Evolutionary conservation across 1,140 invertebrate species (phyloP), one percentile per base, ranked within the genome.

Genomic region (Pseudomyrmex cubaensis): DNA sequence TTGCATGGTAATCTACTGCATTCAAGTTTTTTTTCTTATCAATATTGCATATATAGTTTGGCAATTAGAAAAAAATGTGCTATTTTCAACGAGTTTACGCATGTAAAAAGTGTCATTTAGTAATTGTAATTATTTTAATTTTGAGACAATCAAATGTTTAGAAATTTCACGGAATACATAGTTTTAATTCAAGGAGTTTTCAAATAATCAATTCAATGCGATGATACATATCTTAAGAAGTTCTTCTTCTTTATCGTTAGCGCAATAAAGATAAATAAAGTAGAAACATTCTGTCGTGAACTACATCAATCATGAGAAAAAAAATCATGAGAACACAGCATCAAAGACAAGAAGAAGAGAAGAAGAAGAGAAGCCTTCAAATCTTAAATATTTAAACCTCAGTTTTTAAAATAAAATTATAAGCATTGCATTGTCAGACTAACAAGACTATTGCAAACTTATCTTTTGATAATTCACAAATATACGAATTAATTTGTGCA

Each of bases 211-310:
- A 35, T 35, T 35, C 35, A 35, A 5, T 5, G 35, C 35, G 4
- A 35, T 35, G 35, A 35, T 35, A 35, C 35, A 35, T 35, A 35
- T 5, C 35, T 35, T 35, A 35, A 72, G 83, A 84, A 87, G 22
- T 74, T 52, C 70, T 78, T 87, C 72, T 73, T 80, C 25, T 73
- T 82, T 77, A 62, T 66, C 83, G 72, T n/a, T 52, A 57, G 50
- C n/a, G 64, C 54, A 66, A 35, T 35, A 35, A 80, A 44, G 66
- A 80, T 80, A 80, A 80, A 80, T 80, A 80, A 80, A 80, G 66
- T 66, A 61, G 35, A 59, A 80, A 54, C 66, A 54, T 80, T 46
- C 25, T 20, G 57, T 20, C 57, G 52, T 12, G 56, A 25, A 17
- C 22, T 62, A 72, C 56, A 61, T n/a, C n/a, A 67, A 63, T 72